phyloP scores from a whole-genome alignment of 2,888 invertebrate species.

The Notodonta ziczac region DNA sequence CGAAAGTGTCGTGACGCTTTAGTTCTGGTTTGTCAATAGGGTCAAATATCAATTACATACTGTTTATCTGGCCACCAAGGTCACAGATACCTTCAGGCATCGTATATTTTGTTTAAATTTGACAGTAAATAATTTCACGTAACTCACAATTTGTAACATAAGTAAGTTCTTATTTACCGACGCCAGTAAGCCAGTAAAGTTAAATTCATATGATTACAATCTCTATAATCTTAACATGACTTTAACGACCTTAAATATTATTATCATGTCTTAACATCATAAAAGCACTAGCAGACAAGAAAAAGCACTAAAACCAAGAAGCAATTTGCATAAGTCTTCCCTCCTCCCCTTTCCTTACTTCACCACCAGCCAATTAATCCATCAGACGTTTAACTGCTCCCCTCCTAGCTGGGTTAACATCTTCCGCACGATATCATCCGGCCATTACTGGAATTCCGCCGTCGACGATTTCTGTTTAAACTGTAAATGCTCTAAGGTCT shows the following conservation, averaged over 20 bases:
- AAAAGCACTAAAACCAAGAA: no score
- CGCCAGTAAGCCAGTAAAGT: no score
- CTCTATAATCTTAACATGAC: no score
- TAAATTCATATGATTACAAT: no score
- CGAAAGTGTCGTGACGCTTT: neutral
- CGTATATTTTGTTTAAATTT: neutral
- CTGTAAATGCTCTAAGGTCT: conserved; percentile 5
- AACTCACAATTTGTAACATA: no score
- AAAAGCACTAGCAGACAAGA: no score
- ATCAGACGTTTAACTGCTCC: conserved; percentile 35
- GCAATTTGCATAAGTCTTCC: no score
- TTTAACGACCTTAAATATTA: no score
- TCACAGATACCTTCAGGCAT: neutral
- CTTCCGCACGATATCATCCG: conserved; percentile 35
- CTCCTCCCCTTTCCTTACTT: no score
- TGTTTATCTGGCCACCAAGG: neutral
- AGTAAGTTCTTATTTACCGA: no score
- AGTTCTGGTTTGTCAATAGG: neutral
- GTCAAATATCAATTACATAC: neutral
- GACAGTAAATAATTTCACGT: neutral
- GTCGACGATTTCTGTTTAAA: conserved; percentile 27
- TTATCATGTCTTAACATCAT: no score
- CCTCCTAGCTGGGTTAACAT: conserved; percentile 30
- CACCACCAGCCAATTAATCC: conserved; percentile 34
- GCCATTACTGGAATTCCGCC: conserved; percentile 30